phyloP scores from a whole-genome alignment of 2,113 vertebrate genomes.

The Bubalus kerabau region DNA sequence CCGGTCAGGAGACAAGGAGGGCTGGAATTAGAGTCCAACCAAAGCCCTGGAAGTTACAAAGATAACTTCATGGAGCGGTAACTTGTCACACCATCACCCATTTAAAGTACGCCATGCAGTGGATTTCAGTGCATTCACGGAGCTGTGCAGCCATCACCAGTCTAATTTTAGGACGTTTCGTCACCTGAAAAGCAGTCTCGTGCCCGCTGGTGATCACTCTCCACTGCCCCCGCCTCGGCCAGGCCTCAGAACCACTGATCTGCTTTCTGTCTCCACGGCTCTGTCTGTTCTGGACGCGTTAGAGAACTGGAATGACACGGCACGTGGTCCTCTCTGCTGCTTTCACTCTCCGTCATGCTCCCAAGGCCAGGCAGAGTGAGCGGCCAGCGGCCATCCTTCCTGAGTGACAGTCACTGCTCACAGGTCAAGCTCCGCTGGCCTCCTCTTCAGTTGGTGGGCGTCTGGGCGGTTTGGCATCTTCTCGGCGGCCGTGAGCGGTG shows the following conservation, averaged over 20 bases:
- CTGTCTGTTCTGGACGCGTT: not conserved
- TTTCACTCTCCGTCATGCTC: accelerated
- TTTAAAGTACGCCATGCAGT: no score
- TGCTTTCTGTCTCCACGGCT: not conserved
- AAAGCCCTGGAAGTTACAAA: not conserved
- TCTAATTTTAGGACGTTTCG: not conserved
- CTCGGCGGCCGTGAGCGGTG: accelerated
- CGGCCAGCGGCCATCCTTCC: not conserved
- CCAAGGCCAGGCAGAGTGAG: accelerated
- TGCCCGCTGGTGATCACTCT: not conserved
- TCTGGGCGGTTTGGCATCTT: not conserved
- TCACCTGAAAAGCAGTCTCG: accelerated
- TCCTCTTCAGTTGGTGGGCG: accelerated
- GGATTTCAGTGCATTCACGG: not conserved
- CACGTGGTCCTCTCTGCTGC: not conserved
- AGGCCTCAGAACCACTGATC: not conserved
- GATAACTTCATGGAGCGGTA: not conserved
- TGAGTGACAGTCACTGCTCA: accelerated
- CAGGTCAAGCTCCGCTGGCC: accelerated
- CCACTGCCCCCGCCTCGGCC: not conserved
- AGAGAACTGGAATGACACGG: accelerated
- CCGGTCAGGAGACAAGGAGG: not conserved
- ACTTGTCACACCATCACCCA: not conserved
- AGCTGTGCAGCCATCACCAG: not conserved
- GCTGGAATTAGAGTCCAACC: not conserved